Percentiles rank a stretch among this genome's conserved stretches.
Conservation (phyloP, 2,888 invertebrate genomes). For the Parapristionchus giblindavisi region DNA sequence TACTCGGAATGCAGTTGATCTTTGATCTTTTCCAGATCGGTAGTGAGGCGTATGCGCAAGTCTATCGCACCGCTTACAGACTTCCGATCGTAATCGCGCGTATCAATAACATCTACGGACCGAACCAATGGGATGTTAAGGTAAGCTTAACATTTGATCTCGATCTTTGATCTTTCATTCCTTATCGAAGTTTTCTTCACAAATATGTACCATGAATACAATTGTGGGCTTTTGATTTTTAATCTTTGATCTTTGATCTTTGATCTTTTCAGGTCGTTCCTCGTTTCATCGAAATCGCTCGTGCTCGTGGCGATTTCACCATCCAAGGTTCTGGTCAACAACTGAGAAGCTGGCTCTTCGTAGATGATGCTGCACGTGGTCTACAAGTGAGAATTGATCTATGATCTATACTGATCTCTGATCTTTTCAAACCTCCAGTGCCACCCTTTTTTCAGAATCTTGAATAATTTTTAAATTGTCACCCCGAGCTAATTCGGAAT, state of each 20-base stretch:
- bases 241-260: not conserved
- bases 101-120: constrained; percentile 69
- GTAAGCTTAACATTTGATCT: constrained; percentile 34
- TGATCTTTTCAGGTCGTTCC: constrained; percentile 57
- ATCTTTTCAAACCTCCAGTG: not conserved
- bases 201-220: not conserved
- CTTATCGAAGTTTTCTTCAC: not conserved
- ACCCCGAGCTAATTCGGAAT: not conserved
- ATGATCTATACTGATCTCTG: not conserved
- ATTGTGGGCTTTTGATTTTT: not conserved
- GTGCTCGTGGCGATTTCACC: constrained; percentile 60
- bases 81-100: constrained; percentile 65
- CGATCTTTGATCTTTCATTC: not conserved
- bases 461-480: not conserved
- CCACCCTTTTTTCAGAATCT: not conserved
- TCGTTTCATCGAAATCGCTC: constrained; percentile 67
- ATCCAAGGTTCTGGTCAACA: constrained; percentile 51
- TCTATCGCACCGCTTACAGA: constrained; percentile 55
- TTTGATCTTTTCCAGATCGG: constrained; percentile 52
- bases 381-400: constrained; percentile 24
- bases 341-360: constrained; percentile 66
- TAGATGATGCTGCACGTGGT: constrained; percentile 66
- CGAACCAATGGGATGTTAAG: constrained; percentile 69
- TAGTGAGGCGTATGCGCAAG: constrained; percentile 63
- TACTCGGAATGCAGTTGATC: constrained; percentile 1